These are phyloP conservation scores for Tichodroma muraria DNA, from an alignment of 2,113 vertebrate species.

Conservation along the genomic window DNA sequence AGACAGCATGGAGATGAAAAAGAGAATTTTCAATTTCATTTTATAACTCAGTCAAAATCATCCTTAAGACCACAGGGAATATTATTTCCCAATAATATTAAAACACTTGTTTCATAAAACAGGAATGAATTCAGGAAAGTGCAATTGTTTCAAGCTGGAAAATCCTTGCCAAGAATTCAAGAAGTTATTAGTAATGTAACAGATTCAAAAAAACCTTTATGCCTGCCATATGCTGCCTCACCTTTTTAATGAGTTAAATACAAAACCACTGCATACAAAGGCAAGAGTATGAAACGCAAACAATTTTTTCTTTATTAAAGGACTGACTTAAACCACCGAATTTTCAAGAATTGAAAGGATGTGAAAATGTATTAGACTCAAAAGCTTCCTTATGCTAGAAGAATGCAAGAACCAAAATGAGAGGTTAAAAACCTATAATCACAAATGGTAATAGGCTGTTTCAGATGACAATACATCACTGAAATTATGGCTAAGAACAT, in stretches of 20 bases:
- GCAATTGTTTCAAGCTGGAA: background rate
- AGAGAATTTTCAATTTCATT: background rate
- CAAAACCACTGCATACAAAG: background rate
- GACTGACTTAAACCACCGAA: background rate
- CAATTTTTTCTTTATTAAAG: background rate
- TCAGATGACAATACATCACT: background rate
- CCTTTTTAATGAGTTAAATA: background rate
- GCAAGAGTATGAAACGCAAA: background rate
- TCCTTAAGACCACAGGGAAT: background rate
- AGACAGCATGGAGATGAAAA: background rate
- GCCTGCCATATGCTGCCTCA: background rate
- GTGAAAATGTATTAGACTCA: background rate
- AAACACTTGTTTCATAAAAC: background rate
- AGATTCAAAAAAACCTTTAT: background rate
- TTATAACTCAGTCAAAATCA: background rate
- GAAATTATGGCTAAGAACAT: background rate
- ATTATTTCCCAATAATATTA: background rate
- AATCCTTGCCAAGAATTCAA: background rate
- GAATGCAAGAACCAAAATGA: background rate
- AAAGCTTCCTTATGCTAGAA: background rate
- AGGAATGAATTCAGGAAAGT: background rate
- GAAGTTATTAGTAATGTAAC: background rate
- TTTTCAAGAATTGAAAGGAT: background rate
- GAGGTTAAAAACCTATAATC: background rate
- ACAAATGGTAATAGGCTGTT: background rate